A percentile compares a stretch with the other conserved stretches of the same genome.
Evolutionary conservation across 1,140 invertebrate species (phyloP).

Genomic region (Drosophila littoralis): DNA sequence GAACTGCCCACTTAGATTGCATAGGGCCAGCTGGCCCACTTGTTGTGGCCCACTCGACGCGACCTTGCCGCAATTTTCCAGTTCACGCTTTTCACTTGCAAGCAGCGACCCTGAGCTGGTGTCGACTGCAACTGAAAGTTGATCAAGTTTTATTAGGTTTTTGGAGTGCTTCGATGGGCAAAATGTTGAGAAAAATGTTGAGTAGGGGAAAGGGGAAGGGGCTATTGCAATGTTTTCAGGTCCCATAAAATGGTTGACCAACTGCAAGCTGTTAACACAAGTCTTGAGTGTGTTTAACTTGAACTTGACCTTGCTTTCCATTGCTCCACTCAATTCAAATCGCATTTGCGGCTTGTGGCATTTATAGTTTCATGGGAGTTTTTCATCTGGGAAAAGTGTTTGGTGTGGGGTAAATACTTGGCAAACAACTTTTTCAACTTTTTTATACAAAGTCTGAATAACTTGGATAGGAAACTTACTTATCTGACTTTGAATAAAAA

Average conservation of each 20-base stretch:
- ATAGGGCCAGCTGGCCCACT: neutral
- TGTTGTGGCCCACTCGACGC: neutral
- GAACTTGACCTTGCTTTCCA: constrained; percentile 33
- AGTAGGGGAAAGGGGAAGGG: neutral
- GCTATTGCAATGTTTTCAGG: too few relatives aligned
- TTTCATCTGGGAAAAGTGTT: constrained; percentile 1
- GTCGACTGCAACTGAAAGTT: constrained; percentile 52
- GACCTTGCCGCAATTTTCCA: neutral
- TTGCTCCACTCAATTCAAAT: constrained; percentile 18
- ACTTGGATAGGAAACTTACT: neutral
- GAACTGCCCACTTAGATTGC: neutral
- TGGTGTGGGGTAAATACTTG: neutral
- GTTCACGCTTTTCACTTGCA: neutral
- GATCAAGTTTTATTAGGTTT: constrained; percentile 67
- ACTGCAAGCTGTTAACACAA: constrained; percentile 18
- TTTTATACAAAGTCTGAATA: neutral
- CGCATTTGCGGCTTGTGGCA: neutral
- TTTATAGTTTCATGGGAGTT: neutral
- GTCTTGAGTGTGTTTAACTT: constrained; percentile 18
- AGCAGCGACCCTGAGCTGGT: constrained; percentile 37
- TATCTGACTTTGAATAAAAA: constrained; percentile 7
- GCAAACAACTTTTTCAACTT: neutral
- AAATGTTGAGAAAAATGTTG: neutral
- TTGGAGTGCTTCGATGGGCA: constrained; percentile 26
- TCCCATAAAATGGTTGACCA: constrained; percentile 1